These are phyloP conservation scores for Myotis daubentonii DNA, from an alignment of 2,797 vertebrate genomes.

Conservation along the genomic window DNA sequence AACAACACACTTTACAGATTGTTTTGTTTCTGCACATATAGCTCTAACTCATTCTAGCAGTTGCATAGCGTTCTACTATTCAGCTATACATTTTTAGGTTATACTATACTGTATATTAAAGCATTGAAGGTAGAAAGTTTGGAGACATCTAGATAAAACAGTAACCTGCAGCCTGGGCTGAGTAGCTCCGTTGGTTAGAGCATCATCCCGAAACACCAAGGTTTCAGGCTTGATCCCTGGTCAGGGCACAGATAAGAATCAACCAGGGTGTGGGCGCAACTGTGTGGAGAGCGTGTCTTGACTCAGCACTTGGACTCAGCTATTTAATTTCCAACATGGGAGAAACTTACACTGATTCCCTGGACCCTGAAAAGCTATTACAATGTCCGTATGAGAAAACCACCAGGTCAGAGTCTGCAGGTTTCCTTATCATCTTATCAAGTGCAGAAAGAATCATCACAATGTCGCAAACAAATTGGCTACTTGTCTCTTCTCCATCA, in stretches of 20 bases:
- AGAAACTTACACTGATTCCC: slow-evolving; percentile 62
- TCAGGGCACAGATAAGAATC: neutral
- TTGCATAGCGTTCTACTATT: neutral
- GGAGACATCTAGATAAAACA: neutral
- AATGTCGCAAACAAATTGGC: slow-evolving; percentile 89
- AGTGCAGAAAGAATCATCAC: slow-evolving; percentile 93
- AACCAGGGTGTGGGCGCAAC: too few species aligned
- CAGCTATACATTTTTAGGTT: neutral
- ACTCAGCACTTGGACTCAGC: too few species aligned
- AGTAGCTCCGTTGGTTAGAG: neutral
- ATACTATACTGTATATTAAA: neutral
- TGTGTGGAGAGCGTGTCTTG: too few species aligned
- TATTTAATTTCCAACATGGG: too few species aligned
- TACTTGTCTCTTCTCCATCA: slow-evolving; percentile 92
- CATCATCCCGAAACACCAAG: neutral
- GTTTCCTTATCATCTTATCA: slow-evolving; percentile 92
- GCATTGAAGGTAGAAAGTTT: neutral
- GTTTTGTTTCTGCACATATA: neutral
- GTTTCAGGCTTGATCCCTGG: neutral
- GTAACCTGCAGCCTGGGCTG: neutral
- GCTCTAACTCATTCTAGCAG: neutral
- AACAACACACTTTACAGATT: neutral
- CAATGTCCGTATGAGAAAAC: slow-evolving; percentile 93
- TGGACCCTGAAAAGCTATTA: slow-evolving; percentile 89
- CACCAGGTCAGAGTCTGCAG: slow-evolving; percentile 91